Percentiles rank a stretch among this genome's conserved stretches.
These are phyloP conservation scores for Drosophila littoralis DNA, from an alignment of 1,140 invertebrate genomes.

Conservation along the genomic window DNA sequence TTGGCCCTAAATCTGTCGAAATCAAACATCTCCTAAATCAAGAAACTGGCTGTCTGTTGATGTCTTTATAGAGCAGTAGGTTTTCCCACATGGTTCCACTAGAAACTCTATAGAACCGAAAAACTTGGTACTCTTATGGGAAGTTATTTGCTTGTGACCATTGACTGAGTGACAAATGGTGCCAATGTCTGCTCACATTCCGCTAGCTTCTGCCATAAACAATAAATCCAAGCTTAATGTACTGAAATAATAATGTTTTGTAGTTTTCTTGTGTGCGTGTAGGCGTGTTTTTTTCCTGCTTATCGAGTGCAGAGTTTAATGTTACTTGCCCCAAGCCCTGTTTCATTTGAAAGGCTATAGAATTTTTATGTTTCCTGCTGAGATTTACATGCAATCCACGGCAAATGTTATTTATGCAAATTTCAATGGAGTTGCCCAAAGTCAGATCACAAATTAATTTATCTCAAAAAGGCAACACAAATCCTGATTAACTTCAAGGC, in stretches of 20 bases:
- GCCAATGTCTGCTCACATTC: constrained; percentile 3
- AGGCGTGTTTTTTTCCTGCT: constrained; percentile 8
- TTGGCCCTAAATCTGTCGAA: no score
- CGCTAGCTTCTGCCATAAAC: constrained; percentile 54
- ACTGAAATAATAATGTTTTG: constrained; percentile 78
- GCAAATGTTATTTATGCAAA: constrained; percentile 81
- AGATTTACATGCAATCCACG: constrained; percentile 62
- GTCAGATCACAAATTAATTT: constrained; percentile 72
- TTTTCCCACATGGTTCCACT: constrained; percentile 15
- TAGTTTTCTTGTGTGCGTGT: constrained; percentile 33
- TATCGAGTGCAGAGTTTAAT: constrained; percentile 43
- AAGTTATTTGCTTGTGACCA: constrained; percentile 39
- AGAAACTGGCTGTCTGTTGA: no score
- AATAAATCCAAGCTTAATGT: constrained; percentile 80
- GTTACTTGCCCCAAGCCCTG: constrained; percentile 13
- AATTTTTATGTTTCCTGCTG: constrained; percentile 28
- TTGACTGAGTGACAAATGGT: constrained; percentile 45
- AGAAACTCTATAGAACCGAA: constrained; percentile 11
- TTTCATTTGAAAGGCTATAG: constrained; percentile 44
- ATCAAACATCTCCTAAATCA: no score
- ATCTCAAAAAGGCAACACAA: constrained; percentile 68
- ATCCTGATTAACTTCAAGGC: constrained; percentile 74
- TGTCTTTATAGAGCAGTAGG: background rate
- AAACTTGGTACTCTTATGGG: constrained; percentile 26
- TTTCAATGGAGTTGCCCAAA: constrained; percentile 62